Percentiles rank a stretch among this genome's conserved stretches.
Evolutionary conservation across 2,888 invertebrate genomes (phyloP).

Genomic region (Osmoderma eremita): DNA sequence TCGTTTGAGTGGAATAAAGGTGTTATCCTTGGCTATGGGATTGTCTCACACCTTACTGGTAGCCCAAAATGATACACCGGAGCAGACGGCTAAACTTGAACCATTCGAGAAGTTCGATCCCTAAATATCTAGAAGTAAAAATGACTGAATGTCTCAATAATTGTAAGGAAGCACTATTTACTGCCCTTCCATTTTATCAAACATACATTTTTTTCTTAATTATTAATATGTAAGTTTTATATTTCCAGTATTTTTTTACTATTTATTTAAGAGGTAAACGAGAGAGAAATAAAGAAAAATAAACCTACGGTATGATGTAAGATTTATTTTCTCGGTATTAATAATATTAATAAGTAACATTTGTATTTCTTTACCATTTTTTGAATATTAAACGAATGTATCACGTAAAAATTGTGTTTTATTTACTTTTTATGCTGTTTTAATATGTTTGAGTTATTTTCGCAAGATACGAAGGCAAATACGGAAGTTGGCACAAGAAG

Average conservation of each 20-base stretch:
- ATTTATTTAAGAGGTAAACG: constrained; percentile 38
- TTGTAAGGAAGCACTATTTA: constrained; percentile 37
- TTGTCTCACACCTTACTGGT: constrained; percentile 84
- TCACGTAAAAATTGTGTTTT: neutral
- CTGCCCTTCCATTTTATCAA: constrained; percentile 41
- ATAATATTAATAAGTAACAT: constrained; percentile 21
- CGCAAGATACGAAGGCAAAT: too few relatives aligned
- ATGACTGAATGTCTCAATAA: constrained; percentile 43
- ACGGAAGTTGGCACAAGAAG: too few relatives aligned
- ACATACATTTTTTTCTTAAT: constrained; percentile 32
- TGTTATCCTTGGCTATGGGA: constrained; percentile 84
- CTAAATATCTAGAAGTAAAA: constrained; percentile 44
- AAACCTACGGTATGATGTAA: constrained; percentile 9
- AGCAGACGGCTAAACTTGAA: constrained; percentile 71
- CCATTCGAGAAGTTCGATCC: constrained; percentile 67
- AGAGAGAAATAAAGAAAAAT: neutral
- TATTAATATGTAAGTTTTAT: constrained; percentile 39
- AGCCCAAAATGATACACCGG: constrained; percentile 71
- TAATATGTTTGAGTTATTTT: too few relatives aligned
- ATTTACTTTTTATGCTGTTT: neutral
- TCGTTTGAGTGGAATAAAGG: constrained; percentile 78
- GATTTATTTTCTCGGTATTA: constrained; percentile 8
- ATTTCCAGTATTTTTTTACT: constrained; percentile 44
- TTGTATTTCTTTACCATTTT: constrained; percentile 22
- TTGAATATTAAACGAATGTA: neutral